Evolutionary conservation across 2,113 vertebrate species (phyloP), one percentile per base, ranked within the genome.

Genomic region (Puffinus mauretanicus): DNA sequence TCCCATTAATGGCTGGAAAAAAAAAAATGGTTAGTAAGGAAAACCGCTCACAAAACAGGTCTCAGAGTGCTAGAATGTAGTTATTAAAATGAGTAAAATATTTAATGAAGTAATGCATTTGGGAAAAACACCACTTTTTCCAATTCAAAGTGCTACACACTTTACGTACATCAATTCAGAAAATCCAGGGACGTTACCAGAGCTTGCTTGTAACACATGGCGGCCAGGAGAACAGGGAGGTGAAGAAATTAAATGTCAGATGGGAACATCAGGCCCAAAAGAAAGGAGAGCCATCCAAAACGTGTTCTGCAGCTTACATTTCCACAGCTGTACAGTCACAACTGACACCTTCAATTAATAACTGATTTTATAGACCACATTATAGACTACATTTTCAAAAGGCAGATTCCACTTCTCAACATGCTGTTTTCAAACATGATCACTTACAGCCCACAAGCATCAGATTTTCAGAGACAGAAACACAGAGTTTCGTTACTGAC

Each of bases 1-100:
- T 98, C 42, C 99, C 99, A 93, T 99, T 99, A 92, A 99, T 99
- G 40, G 99, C 99, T 99, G 83, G 29, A 93, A 98, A 80, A 54
- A 93, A 73, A 38, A 26, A 4, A 30, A 52, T 7, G 36, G 10
- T 62, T 61, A 34, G 19, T 55, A 67, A 65, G 75, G 42, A 66
- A 88, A 77, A 36, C 21, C 1, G 2, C n/a, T 70, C 79, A 88
- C 11, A 87, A 90, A 88, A 34, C 20, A 40, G 14, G 19, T 64
- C 15, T 73, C 27, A 49, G 55, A 91, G n/a, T 66, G 40, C 15
- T 66, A 73, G 40, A 81, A 62, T 60, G 7, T 22, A 81, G 34
- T 81, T 65, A 60, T 2, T 79, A 67, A 83, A 81, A 86, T 16
- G 3, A 79, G 27, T 16, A 22, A 65, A 83, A 38, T 66, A 54